A percentile compares a stretch with the other conserved stretches of the same genome.
Evolutionary conservation across 2,113 vertebrate species (phyloP).

Genomic region (Nannospalax galili): DNA sequence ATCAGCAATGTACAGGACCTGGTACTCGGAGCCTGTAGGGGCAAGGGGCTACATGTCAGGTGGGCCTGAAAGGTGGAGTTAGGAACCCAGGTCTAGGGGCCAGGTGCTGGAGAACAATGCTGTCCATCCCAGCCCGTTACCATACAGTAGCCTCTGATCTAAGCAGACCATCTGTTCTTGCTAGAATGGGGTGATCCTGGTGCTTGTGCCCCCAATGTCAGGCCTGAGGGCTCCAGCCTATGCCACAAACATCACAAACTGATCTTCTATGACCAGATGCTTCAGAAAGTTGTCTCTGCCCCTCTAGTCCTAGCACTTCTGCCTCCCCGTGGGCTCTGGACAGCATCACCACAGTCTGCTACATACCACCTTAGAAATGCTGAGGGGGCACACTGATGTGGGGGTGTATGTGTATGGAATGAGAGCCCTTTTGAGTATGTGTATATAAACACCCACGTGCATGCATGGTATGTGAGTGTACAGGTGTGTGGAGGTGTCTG

Average conservation of each 20-base stretch:
- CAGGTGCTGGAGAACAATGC: not conserved
- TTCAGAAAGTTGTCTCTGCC: not conserved
- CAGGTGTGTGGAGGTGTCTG: not conserved
- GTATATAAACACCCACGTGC: not conserved
- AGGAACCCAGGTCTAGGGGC: not conserved
- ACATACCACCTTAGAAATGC: not conserved
- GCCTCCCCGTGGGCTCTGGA: not conserved
- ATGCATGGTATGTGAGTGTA: not conserved
- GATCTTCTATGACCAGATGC: not conserved
- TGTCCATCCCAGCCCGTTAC: not conserved
- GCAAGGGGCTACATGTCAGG: not conserved
- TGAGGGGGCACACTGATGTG: rapidly evolving
- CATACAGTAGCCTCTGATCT: not conserved
- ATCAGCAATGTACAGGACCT: slow-evolving; percentile 96
- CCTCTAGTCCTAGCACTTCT: not conserved
- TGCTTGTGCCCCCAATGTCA: rapidly evolving
- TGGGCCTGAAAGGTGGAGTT: not conserved
- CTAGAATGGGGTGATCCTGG: not conserved
- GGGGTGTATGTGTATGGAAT: too few species aligned
- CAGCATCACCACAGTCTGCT: not conserved
- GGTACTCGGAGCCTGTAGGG: slow-evolving; percentile 87
- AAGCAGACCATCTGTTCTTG: not conserved
- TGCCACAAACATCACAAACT: not conserved
- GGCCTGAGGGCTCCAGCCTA: not conserved
- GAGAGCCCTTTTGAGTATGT: not conserved